Percentiles rank a stretch among this genome's conserved stretches.
Conservation (phyloP, 2,113 vertebrate species). For the Cyphomyrus plagiostoma region DNA sequence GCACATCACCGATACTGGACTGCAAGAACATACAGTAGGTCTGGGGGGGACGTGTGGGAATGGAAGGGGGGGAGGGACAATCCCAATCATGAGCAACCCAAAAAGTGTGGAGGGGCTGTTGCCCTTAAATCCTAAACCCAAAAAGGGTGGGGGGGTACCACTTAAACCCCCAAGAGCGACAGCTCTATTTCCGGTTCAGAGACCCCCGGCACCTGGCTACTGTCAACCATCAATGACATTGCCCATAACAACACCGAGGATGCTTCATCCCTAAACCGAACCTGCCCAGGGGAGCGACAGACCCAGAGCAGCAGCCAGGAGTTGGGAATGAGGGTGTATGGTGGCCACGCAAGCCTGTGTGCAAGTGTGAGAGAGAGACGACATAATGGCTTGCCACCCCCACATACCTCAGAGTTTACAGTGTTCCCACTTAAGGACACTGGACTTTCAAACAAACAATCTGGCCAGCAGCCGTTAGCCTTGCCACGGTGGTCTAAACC, state of each 20-base stretch:
- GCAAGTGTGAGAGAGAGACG: not conserved
- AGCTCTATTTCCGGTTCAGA: constrained; percentile 4
- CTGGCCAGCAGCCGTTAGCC: not conserved
- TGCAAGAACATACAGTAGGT: not conserved
- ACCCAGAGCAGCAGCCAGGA: not conserved
- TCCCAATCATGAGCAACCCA: not conserved
- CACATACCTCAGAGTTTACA: not conserved
- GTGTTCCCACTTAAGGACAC: not conserved
- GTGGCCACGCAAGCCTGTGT: not conserved
- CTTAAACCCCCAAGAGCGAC: not conserved
- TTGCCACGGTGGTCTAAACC: not conserved
- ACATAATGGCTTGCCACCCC: not conserved
- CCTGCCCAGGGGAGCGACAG: not conserved
- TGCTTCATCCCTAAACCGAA: not conserved
- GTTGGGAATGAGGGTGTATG: not conserved
- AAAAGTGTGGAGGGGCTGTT: not conserved
- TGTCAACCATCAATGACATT: not conserved
- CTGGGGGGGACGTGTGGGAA: not conserved
- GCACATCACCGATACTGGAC: not conserved
- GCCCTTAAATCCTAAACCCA: not conserved
- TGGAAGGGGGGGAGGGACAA: not conserved
- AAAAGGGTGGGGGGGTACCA: not conserved
- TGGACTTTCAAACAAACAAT: not conserved
- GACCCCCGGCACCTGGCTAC: not conserved
- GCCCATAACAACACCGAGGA: not conserved